A percentile compares a stretch with the other conserved stretches of the same genome.
Evolutionary conservation across 2,797 vertebrate genomes (phyloP).

Genomic region (Sparus aurata): DNA sequence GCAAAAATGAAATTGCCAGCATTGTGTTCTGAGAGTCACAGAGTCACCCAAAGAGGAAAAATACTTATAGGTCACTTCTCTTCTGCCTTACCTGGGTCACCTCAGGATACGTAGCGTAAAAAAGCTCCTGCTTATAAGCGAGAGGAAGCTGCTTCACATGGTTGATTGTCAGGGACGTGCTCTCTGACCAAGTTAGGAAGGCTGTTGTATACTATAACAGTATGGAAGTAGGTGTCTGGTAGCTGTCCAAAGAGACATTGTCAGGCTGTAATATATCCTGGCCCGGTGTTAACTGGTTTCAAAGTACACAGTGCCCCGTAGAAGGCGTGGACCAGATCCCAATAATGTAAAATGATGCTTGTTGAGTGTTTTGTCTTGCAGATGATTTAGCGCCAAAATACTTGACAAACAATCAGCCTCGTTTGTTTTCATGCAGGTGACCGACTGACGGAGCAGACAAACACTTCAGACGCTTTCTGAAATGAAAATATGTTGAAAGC

Average conservation of each 20-base stretch:
- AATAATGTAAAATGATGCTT: neutral
- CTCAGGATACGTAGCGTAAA: neutral
- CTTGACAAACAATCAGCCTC: no score
- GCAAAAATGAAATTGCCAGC: no score
- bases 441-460: no score
- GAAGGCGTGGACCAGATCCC: slow-evolving; percentile 5
- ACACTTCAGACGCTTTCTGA: neutral
- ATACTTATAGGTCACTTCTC: neutral
- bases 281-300: slow-evolving; percentile 49
- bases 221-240: slow-evolving; percentile 41
- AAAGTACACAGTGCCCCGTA: slow-evolving; percentile 25
- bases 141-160: slow-evolving; percentile 21
- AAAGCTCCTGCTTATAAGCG: neutral
- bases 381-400: neutral
- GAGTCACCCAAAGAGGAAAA: neutral
- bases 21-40: no score
- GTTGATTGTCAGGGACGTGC: slow-evolving; percentile 6
- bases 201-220: slow-evolving; percentile 29
- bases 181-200: slow-evolving; percentile 37
- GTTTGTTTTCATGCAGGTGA: neutral
- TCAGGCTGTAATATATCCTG: slow-evolving; percentile 9
- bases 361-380: slow-evolving; percentile 3
- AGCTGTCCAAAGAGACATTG: slow-evolving; percentile 45
- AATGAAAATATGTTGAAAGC: slow-evolving; percentile 23
- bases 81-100: neutral